Evolutionary conservation across 2,797 vertebrate species (phyloP), one percentile per base, ranked within the genome.

Genomic region (Otus scops): DNA sequence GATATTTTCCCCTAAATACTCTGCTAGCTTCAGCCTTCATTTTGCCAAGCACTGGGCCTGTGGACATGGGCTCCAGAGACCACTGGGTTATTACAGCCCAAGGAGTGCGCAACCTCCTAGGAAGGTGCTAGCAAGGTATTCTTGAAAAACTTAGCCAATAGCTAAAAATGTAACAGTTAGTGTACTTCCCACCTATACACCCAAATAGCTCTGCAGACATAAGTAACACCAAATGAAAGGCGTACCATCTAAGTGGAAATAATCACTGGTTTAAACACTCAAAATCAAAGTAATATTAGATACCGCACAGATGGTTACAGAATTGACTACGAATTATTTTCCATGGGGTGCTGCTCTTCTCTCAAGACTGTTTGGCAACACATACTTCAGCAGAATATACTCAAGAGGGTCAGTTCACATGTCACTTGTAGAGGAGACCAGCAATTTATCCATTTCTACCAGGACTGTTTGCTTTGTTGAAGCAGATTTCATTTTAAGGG

Each of bases 31-130:
- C 61, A 43, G 38, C 28, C 38, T 45, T 19, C 27, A 4, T 18
- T 19, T 32, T 27, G 23, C 38, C 73, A 28, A 2, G 15, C 8
- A 1, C 27, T 10, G 7, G 14, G 22, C 38, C 47, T 23, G 7
- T 0, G 0, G 54, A 15, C 15, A 20, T 1, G 0, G 60, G 39
- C 64, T 61, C 27, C n/a, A 20, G 22, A 22, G 53, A 18, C 14
- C 7, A 0, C 16, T 3, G 14, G 45, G 45, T 4, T 16, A 7
- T 7, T 8, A 7, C 27, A 15, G 63, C 11, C 38, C 3, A 1
- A 15, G 53, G 32, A 51, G 17, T 0, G 0, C 3, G 0, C 3
- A 1, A 13, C 36, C 26, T 34, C 30, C 59, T 7, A 39, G 89
- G 24, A 47, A 38, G 53, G 28, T 1, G 41, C 41, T 18, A 17